Percentiles rank a stretch among this genome's conserved stretches.
Evolutionary conservation across 23 tunicate species (phyloP).

Genomic region (Trididemnum nubilum): DNA sequence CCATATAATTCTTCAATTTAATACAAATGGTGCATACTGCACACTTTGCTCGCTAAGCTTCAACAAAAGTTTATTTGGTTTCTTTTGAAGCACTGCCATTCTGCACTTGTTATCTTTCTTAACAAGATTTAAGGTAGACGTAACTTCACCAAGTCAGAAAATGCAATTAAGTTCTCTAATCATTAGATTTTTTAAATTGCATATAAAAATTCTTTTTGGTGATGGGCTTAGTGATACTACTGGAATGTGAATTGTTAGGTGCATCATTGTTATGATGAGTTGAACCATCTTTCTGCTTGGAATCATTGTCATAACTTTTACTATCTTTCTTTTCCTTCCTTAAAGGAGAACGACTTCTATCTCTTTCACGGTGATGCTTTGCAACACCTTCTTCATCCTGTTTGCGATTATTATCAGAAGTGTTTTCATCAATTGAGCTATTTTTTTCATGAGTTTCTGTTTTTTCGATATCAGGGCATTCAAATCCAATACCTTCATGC

Average conservation of each 20-base stretch:
- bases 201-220: constrained; percentile 34
- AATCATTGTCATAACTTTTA: not conserved
- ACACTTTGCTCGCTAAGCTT: too few species aligned
- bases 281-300: not conserved
- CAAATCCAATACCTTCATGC: constrained; percentile 57
- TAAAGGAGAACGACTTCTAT: constrained; percentile 22
- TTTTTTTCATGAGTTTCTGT: not conserved
- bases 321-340: not conserved
- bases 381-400: not conserved
- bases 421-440: not conserved
- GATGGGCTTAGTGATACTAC: not conserved
- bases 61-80: too few species aligned
- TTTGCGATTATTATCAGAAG: not conserved
- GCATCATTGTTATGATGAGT: not conserved
- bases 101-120: too few species aligned
- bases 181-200: constrained; percentile 39
- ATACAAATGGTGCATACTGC: too few species aligned
- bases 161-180: too few species aligned
- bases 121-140: too few species aligned
- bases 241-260: not conserved
- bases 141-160: too few species aligned
- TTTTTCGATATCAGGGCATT: not conserved
- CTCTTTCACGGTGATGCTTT: not conserved
- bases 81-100: too few species aligned
- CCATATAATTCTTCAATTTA: too few species aligned